A percentile compares a stretch with the other conserved stretches of the same genome.
Evolutionary conservation across 2,113 vertebrate genomes (phyloP).

Genomic region (Anhinga rufa): DNA sequence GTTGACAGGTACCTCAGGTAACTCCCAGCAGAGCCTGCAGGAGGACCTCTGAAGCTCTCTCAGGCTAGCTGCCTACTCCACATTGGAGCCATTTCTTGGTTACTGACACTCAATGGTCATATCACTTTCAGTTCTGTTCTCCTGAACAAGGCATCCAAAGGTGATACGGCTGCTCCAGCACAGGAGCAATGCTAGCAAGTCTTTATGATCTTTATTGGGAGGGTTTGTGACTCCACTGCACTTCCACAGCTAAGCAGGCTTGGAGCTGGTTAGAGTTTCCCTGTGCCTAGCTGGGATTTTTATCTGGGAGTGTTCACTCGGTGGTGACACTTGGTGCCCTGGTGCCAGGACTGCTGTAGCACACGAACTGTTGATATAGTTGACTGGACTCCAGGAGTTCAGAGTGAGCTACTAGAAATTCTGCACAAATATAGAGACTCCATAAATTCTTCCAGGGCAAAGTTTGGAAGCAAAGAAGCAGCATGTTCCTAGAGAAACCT

Average conservation of each 20-base stretch:
- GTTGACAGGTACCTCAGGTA: neutral
- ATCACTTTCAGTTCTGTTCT: neutral
- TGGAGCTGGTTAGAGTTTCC: neutral
- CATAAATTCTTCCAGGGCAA: neutral
- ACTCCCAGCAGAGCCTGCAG: neutral
- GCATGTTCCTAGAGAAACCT: neutral
- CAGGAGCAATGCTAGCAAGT: neutral
- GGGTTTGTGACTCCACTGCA: neutral
- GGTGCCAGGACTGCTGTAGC: neutral
- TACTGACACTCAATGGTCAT: neutral
- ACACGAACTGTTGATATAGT: neutral
- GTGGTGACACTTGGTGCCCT: neutral
- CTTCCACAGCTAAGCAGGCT: neutral
- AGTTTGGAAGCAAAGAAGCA: neutral
- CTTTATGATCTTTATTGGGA: neutral
- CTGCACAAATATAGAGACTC: neutral
- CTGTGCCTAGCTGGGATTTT: neutral
- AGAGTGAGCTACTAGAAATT: neutral
- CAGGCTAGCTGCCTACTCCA: neutral
- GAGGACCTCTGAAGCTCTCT: neutral
- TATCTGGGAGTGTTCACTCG: neutral
- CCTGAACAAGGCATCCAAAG: neutral
- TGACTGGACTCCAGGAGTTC: neutral
- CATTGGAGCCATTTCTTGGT: neutral
- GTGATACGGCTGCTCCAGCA: neutral